Conservation (phyloP, 1,140 invertebrate species). For the Papilio polyxenes region DNA sequence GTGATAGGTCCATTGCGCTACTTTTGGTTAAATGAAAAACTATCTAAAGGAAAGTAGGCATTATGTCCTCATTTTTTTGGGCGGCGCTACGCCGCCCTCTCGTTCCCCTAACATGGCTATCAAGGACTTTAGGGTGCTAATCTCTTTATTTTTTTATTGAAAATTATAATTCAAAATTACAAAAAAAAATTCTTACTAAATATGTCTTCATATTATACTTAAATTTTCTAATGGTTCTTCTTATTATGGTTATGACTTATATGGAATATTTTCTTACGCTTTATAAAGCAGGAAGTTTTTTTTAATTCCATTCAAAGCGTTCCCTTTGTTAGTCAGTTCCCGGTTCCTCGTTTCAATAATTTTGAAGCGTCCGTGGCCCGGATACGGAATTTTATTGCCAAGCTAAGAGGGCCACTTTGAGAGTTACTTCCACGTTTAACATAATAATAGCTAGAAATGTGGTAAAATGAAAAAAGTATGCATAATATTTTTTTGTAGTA, state of each 20-base stretch:
- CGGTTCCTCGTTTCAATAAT: constrained; percentile 25
- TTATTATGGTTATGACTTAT: background rate
- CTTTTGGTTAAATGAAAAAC: no score
- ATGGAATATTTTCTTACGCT: background rate
- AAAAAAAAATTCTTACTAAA: no score
- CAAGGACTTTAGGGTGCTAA: no score
- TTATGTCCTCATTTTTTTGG: no score
- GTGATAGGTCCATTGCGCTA: no score
- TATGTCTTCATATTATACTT: no score
- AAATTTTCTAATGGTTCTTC: background rate
- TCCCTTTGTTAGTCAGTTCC: constrained; percentile 6
- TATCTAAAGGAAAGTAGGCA: no score
- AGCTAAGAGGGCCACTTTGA: constrained; percentile 15
- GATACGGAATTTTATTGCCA: constrained; percentile 19
- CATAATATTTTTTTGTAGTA: no score
- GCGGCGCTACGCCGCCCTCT: no score
- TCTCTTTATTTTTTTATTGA: no score
- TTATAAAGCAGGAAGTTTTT: background rate
- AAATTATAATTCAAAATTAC: no score
- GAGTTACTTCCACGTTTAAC: constrained; percentile 12
- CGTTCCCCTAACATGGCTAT: no score
- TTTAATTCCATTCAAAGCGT: background rate
- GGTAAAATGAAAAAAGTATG: background rate
- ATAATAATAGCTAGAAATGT: background rate
- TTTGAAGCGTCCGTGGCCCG: background rate